Conservation (phyloP, 2,888 invertebrate species). For the Hyposoter didymator region DNA sequence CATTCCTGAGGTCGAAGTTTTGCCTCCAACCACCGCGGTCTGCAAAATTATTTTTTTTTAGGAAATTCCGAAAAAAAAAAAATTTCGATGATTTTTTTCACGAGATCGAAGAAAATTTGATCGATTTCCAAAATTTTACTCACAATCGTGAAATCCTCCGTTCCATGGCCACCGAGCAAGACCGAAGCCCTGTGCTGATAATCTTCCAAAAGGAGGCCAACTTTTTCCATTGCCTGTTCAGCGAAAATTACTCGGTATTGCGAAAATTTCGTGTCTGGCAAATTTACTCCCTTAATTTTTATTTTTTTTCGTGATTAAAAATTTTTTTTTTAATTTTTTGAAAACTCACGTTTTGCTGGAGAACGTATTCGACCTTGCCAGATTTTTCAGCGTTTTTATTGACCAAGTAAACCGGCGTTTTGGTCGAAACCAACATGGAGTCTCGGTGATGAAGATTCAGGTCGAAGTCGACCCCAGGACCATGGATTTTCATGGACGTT, state of each 20-base stretch:
- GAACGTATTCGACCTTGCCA: neutral
- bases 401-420: neutral
- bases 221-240: slow-evolving; percentile 8
- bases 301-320: neutral
- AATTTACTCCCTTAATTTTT: too few relatives aligned
- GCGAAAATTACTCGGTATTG: neutral
- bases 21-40: neutral
- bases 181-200: slow-evolving; percentile 17
- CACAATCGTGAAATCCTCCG: neutral
- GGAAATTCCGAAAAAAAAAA: neutral
- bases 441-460: neutral
- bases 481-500: neutral
- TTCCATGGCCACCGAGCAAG: neutral
- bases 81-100: neutral
- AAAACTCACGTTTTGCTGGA: neutral
- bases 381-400: neutral
- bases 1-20: neutral
- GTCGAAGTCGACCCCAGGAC: neutral
- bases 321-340: neutral
- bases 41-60: neutral
- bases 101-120: neutral
- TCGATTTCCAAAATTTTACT: neutral
- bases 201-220: slow-evolving; percentile 4
- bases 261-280: too few relatives aligned
- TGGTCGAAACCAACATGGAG: neutral